A percentile compares a stretch with the other conserved stretches of the same genome.
Evolutionary conservation across 2,888 invertebrate species (phyloP).

Genomic region (Dynastes hyllus): DNA sequence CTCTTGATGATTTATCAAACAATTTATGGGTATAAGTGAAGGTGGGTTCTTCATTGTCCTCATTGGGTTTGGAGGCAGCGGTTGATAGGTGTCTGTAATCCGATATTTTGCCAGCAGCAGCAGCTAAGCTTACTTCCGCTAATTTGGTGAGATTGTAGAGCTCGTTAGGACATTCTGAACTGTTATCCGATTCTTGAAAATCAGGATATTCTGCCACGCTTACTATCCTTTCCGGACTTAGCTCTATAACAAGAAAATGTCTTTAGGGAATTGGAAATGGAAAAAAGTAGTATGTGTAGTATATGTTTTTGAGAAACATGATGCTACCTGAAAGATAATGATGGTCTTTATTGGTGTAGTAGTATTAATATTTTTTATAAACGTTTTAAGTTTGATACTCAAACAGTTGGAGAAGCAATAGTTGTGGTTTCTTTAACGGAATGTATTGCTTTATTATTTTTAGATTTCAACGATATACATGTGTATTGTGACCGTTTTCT

Average conservation of each 20-base stretch:
- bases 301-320: no score
- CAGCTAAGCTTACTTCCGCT: conserved; percentile 82
- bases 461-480: no score
- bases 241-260: conserved; percentile 62
- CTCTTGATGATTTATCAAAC: conserved; percentile 69
- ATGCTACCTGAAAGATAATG: no score
- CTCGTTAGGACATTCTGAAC: conserved; percentile 75
- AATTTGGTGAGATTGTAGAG: conserved; percentile 84
- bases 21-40: conserved; percentile 70
- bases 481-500: no score
- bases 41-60: conserved; percentile 60
- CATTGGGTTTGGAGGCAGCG: conserved; percentile 52
- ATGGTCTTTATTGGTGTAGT: no score
- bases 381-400: no score
- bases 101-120: conserved; percentile 75
- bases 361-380: no score
- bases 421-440: no score
- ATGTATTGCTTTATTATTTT: no score
- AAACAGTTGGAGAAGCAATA: no score
- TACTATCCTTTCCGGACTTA: conserved; percentile 70
- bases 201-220: conserved; percentile 67
- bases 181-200: conserved; percentile 64
- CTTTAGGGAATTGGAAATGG: no score
- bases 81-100: conserved; percentile 68
- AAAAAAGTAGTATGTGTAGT: no score